A percentile compares a stretch with the other conserved stretches of the same genome.
These are phyloP conservation scores for Heterotilapia buettikoferi DNA, from an alignment of 2,113 vertebrate genomes.

Conservation along the genomic window DNA sequence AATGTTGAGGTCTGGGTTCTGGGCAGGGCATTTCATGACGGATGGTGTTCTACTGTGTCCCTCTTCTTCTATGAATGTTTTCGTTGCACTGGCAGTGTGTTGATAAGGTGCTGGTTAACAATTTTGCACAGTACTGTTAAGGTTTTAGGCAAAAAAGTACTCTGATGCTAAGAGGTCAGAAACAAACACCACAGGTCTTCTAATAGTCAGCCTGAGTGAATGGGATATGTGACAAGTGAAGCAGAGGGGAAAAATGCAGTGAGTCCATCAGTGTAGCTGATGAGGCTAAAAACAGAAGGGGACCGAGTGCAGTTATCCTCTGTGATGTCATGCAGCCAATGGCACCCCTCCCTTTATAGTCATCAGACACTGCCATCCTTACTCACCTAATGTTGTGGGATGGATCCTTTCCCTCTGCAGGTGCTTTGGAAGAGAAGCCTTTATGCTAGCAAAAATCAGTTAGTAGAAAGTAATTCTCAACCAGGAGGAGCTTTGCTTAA, in stretches of 20 bases:
- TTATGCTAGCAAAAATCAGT: neutral
- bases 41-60: neutral
- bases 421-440: neutral
- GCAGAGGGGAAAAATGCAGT: conserved; percentile 1
- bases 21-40: neutral
- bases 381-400: neutral
- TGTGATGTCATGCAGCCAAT: conserved; percentile 15
- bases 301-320: neutral
- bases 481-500: neutral
- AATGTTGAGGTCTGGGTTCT: neutral
- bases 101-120: neutral
- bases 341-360: neutral
- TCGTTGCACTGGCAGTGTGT: neutral
- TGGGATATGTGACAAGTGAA: neutral
- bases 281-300: conserved; percentile 26
- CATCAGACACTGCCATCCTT: neutral
- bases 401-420: neutral
- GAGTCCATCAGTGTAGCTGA: neutral
- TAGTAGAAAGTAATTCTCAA: neutral
- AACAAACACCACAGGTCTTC: neutral
- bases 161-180: neutral
- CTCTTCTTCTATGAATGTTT: neutral
- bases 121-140: neutral
- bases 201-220: neutral
- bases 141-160: neutral